Base-by-base conservation (phyloP, 2,113 vertebrate species). In the Eubucco bourcierii region DNA sequence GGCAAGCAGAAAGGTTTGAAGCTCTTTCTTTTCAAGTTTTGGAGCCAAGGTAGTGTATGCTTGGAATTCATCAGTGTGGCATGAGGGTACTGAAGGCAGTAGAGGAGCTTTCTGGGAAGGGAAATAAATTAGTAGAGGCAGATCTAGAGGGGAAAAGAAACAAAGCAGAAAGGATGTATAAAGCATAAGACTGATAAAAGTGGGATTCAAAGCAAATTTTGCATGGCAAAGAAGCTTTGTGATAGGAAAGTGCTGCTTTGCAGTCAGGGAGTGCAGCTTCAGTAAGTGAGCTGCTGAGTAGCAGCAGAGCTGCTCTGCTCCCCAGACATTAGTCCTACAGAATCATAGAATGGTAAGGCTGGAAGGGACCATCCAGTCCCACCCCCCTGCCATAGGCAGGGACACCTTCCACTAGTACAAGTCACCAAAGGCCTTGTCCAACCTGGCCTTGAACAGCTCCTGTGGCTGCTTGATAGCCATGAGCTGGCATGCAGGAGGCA, bases 241-340 rank as follows among this genome's bases (percentile, higher is more conserved):
- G 59, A 55, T 50, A 19, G 6, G 68, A 70, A 97, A 17, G 44
- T 70, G 9, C 39, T 68, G 29, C 73, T 95, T 89, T 94, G 61
- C 91, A 95, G 29, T 15, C 28, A 33, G 50, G 77, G 74, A 81
- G 47, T 78, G 21, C 50, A 74, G 85, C 60, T 78, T 80, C 78
- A 56, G 8, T 77, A 95, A 56, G 8, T 77, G 95, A 84, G 64
- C 37, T 68, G 28, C 90, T 80, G 41, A 71, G 93, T 87, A 93
- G 16, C 9, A 5, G 15, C 64, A 73, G 52, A 76, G 7, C 71
- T 94, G 87, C 52, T 65, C 7, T 37, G 13, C 60, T 39, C 6
- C 15, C 29, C 12, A 15, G 28, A 15, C 59, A 88, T 92, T 93
- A 93, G 87, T 91, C 75, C 84, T 15, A 39, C 11, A 39, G 37